Evolutionary conservation across 1,140 invertebrate genomes (phyloP).

Genomic region (Eriocheir sinensis): DNA sequence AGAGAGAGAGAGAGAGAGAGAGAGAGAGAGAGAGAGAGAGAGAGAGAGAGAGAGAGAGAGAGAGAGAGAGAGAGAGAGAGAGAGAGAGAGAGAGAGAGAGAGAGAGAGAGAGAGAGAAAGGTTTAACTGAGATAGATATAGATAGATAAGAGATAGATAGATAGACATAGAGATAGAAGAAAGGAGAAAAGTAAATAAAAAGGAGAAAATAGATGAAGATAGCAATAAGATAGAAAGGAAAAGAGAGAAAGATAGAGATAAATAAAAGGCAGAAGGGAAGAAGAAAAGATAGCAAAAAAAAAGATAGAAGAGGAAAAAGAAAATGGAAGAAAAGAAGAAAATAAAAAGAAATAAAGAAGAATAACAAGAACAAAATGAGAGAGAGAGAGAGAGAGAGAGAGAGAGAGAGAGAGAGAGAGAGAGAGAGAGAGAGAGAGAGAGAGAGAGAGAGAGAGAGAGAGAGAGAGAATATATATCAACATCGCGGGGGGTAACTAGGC

Average conservation of each 20-base stretch:
- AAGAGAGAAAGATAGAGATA: no score
- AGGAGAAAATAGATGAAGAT: no score
- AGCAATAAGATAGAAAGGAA: no score
- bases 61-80: neutral
- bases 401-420: no score
- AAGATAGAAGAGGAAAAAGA: no score
- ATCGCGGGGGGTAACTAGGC: neutral
- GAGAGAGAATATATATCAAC: neutral
- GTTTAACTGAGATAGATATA: neutral
- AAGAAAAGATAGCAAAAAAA: no score
- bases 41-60: slow-evolving; percentile 3
- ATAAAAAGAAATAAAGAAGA: no score
- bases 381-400: no score
- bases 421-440: no score
- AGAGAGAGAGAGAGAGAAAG: neutral
- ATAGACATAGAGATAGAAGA: neutral
- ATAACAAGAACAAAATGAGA: no score
- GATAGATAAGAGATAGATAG: neutral
- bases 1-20: neutral
- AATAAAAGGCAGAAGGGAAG: no score
- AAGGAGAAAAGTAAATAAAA: neutral
- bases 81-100: neutral
- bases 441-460: neutral
- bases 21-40: slow-evolving; percentile 22
- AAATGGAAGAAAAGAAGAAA: no score